phyloP scores from a whole-genome alignment of 2,888 invertebrate genomes.

The Tenthredo notha region DNA sequence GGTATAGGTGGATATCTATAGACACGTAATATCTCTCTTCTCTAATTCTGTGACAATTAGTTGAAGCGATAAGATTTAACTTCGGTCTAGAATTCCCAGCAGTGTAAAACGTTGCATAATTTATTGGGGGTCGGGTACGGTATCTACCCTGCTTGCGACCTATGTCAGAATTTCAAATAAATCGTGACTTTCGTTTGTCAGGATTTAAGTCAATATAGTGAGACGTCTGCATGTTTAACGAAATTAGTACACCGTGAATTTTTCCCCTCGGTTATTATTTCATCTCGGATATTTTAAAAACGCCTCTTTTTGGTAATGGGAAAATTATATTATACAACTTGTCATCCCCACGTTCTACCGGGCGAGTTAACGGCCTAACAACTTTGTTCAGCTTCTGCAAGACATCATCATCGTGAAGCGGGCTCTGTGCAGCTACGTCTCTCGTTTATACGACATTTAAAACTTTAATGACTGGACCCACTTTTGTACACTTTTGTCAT shows the following conservation, averaged over 20 bases:
- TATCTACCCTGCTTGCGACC: neutral
- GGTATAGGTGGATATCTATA: too few relatives aligned
- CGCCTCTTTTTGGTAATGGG: neutral
- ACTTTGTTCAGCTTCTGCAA: slow-evolving; percentile 39
- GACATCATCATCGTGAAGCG: neutral
- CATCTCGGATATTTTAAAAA: neutral
- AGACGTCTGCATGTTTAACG: neutral
- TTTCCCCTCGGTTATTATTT: neutral
- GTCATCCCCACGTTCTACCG: neutral
- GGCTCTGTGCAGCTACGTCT: neutral
- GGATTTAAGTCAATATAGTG: neutral
- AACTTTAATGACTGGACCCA: slow-evolving; percentile 39
- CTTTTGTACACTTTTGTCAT: slow-evolving; percentile 21
- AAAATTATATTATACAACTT: slow-evolving; percentile 23
- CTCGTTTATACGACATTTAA: slow-evolving; percentile 30
- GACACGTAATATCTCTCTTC: neutral
- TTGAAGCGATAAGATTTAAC: slow-evolving; percentile 24
- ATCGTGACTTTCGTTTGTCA: neutral
- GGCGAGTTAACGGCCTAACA: slow-evolving; percentile 8
- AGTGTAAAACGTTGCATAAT: slow-evolving; percentile 18
- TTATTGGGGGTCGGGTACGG: neutral
- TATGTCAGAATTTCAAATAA: slow-evolving; percentile 9
- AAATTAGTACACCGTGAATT: neutral
- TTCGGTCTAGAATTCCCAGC: neutral
- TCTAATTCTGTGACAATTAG: slow-evolving; percentile 27